These are phyloP conservation scores for Mesorhabditis sp. DNA, from an alignment of 2,888 invertebrate species.

Conservation along the genomic window DNA sequence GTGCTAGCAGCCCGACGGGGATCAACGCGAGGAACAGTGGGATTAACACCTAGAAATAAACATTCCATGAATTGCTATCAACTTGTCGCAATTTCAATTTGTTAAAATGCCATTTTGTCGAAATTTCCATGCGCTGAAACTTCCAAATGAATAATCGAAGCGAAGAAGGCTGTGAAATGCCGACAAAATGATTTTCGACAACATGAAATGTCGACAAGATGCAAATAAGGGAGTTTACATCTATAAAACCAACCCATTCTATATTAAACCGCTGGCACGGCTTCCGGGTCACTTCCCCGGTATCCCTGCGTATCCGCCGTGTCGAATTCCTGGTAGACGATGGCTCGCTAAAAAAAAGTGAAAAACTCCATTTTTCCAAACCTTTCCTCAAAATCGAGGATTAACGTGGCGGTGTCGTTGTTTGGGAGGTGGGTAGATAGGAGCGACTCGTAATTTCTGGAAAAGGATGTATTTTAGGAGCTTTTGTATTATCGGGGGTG, in stretches of 20 bases:
- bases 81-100: too few species aligned
- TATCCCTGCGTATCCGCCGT: background rate
- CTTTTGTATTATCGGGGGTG: too few species aligned
- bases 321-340: background rate
- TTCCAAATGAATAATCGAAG: too few species aligned
- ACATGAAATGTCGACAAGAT: background rate
- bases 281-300: background rate
- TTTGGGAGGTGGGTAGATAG: background rate
- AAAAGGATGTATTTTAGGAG: background rate
- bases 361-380: background rate
- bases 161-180: too few species aligned
- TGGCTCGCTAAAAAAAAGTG: background rate
- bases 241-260: background rate
- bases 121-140: too few species aligned
- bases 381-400: background rate
- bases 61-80: too few species aligned
- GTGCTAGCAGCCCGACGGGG: constrained; percentile 45
- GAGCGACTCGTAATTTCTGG: background rate
- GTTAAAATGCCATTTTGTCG: too few species aligned
- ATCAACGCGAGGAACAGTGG: constrained; percentile 51
- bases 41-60: constrained; percentile 32
- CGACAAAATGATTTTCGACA: too few species aligned
- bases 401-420: background rate
- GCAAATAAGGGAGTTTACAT: background rate
- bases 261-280: background rate